Base-by-base conservation (phyloP, 2,113 vertebrate species). In the Sterna hirundo region DNA sequence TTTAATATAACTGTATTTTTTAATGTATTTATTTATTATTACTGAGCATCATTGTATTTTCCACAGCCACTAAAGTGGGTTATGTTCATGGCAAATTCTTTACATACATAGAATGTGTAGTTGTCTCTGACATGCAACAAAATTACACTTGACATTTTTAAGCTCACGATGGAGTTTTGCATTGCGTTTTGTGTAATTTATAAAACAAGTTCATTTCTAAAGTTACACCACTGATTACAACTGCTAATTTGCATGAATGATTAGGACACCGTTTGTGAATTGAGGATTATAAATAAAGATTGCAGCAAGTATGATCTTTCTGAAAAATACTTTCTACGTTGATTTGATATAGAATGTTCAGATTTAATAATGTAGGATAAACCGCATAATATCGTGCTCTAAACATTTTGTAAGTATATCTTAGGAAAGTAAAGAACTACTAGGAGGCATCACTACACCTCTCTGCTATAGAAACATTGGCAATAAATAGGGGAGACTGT, bases 21-120 rank as follows among this genome's bases (percentile, higher is more conserved):
- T 62, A 76, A 95, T 96, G 25, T 91, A 79, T 94, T 77, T 95
- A 82, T 92, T 88, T 94, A 90, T 91, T 94, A 60, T 29, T 72
- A 90, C 47, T 76, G 78, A 94, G 66, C 42, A 71, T 84, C 58
- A 49, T 72, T 93, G 55, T 68, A 19, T 91, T 93, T 92, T 93
- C 49, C 10, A 20, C 40, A 49, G 15, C 13, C 42, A 93, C 38
- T 49, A 25, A 75, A 60, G 34, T 81, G 42, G 44, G 68, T 75
- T 86, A 76, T n/a, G 8, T 77, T 76, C 30, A 11, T 51, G 22
- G 40, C 26, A 81, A 81, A 62, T 70, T 80, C 70, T 86, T 86
- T 66, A 20, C 52, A 46, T 74, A 66, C 51, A 29, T 22, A 51
- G 30, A 72, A 74, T 44, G 5, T 68, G 30, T 66, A 66, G 27